Conservation (phyloP, 2,888 invertebrate genomes). For the Strigamia maritima region DNA sequence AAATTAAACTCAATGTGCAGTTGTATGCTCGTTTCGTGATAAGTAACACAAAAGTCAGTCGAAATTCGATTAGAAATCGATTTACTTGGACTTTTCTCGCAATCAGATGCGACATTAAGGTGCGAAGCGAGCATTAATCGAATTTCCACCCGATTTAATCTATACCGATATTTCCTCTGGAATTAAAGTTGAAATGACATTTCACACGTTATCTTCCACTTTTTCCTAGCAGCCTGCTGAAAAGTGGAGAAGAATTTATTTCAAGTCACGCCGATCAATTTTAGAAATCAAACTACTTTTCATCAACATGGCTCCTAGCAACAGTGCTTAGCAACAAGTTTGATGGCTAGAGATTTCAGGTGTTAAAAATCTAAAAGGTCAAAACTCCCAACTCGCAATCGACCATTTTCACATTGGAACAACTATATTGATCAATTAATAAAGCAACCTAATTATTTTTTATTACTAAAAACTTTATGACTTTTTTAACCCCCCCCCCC, state of each 20-base stretch:
- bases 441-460: no score
- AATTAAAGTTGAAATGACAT: not conserved
- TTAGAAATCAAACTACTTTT: not conserved
- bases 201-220: not conserved
- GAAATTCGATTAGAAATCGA: not conserved
- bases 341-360: not conserved
- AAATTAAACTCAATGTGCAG: not conserved
- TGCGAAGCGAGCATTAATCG: not conserved
- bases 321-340: constrained; percentile 10
- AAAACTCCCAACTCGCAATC: not conserved
- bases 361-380: not conserved
- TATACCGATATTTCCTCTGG: not conserved
- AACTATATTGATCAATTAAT: no score
- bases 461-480: no score
- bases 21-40: not conserved
- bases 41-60: not conserved
- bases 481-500: no score
- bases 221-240: not conserved
- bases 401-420: not conserved
- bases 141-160: not conserved
- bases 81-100: not conserved
- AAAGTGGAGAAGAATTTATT: not conserved
- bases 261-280: constrained; percentile 15
- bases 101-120: not conserved
- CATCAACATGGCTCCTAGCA: constrained; percentile 6